Evolutionary conservation across 2,113 vertebrate genomes (phyloP).

Genomic region (Oncorhynchus keta): DNA sequence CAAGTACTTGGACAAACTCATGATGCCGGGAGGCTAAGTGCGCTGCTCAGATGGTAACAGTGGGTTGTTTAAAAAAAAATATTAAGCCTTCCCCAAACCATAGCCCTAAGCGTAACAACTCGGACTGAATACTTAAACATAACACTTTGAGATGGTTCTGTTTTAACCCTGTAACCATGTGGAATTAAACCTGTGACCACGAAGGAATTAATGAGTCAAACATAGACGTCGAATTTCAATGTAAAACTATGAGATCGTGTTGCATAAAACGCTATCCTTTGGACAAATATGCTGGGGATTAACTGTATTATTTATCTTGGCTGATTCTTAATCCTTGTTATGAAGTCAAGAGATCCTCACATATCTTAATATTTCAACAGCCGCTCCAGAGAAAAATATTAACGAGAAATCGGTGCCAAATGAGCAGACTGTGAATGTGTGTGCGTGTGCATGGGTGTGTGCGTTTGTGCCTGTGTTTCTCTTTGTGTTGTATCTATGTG

Average conservation of each 20-base stretch:
- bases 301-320: conserved; percentile 62
- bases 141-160: too few relatives aligned
- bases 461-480: too few relatives aligned
- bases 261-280: conserved; percentile 46
- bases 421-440: not conserved
- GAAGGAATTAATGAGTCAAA: not conserved
- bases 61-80: too few relatives aligned
- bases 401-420: conserved; percentile 10
- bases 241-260: conserved; percentile 48
- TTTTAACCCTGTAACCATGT: too few relatives aligned
- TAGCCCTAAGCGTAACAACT: too few relatives aligned
- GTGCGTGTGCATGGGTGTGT: conserved; percentile 3
- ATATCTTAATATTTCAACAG: conserved; percentile 61
- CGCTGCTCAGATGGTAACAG: too few relatives aligned
- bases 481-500: too few relatives aligned
- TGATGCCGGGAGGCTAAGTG: too few relatives aligned
- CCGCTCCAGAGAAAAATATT: conserved; percentile 18
- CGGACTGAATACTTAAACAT: too few relatives aligned
- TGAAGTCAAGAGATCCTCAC: conserved; percentile 49
- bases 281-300: conserved; percentile 30
- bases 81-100: too few relatives aligned
- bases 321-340: conserved; percentile 55
- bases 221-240: not conserved
- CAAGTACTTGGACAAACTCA: too few relatives aligned
- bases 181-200: too few relatives aligned